phyloP scores from a whole-genome alignment of 2,113 vertebrate species.

The Nanorana parkeri region DNA sequence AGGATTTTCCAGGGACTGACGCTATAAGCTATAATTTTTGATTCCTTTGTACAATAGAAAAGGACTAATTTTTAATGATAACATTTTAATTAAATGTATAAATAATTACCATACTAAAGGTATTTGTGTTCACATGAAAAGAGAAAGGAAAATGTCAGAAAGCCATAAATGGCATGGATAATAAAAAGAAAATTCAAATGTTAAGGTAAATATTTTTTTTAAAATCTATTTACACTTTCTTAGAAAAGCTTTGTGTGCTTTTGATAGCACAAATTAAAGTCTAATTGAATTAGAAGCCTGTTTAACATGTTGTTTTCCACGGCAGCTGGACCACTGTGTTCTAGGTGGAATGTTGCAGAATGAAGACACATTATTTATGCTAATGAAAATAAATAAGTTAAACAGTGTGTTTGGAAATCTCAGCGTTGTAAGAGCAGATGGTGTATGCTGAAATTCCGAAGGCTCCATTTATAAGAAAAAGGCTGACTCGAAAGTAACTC shows the following conservation, averaged over 20 bases:
- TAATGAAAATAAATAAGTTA: constrained; percentile 72
- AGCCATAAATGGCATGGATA: constrained; percentile 10
- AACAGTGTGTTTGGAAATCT: constrained; percentile 63
- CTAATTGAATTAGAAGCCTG: constrained; percentile 69
- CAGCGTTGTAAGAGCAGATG: constrained; percentile 68
- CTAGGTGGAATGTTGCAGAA: constrained; percentile 71
- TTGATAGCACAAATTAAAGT: constrained; percentile 58
- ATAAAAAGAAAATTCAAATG: constrained; percentile 15
- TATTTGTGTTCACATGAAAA: constrained; percentile 19
- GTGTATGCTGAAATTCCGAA: constrained; percentile 64
- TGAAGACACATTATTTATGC: constrained; percentile 73
- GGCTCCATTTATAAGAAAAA: constrained; percentile 59
- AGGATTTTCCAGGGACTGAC: constrained; percentile 4
- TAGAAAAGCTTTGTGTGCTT: constrained; percentile 27
- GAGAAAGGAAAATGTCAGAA: constrained; percentile 12
- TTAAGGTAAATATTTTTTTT: constrained; percentile 48
- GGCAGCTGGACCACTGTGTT: constrained; percentile 71
- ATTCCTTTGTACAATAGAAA: constrained; percentile 49
- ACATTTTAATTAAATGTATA: constrained; percentile 57
- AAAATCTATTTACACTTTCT: constrained; percentile 6
- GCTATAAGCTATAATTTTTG: constrained; percentile 42
- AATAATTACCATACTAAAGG: constrained; percentile 47
- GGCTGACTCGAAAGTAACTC: constrained; percentile 29
- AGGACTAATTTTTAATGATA: constrained; percentile 54
- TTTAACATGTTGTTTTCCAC: constrained; percentile 68